Evolutionary conservation across 2,113 vertebrate species (phyloP).

Genomic region (Parus major): DNA sequence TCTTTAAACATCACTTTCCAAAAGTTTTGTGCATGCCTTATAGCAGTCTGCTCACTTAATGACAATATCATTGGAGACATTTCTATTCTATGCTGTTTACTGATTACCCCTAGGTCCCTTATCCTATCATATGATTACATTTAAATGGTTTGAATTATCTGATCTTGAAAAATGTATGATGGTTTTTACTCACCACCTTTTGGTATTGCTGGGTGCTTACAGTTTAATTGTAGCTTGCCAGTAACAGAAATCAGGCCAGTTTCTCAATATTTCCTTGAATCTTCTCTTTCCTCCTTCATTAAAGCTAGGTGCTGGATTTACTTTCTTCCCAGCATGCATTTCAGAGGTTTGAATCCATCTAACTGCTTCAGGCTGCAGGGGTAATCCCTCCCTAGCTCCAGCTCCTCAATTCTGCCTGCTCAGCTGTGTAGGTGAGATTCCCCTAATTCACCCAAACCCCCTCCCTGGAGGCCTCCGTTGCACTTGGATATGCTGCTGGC

Average conservation of each 20-base stretch:
- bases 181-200: background rate
- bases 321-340: background rate
- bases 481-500: background rate
- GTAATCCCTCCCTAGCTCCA: background rate
- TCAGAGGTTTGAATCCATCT: background rate
- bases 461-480: background rate
- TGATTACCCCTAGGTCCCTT: background rate
- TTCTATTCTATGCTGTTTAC: background rate
- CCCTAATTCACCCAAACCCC: background rate
- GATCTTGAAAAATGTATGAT: background rate
- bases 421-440: background rate
- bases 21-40: background rate
- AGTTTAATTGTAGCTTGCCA: background rate
- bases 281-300: background rate
- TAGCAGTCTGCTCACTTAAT: background rate
- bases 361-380: background rate
- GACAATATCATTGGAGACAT: background rate
- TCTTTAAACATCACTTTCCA: background rate
- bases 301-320: background rate
- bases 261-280: background rate
- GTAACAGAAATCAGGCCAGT: background rate
- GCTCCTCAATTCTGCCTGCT: background rate
- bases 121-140: background rate
- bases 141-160: background rate
- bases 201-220: background rate